Evolutionary conservation across 2,113 vertebrate genomes (phyloP), one percentile per base, ranked within the genome.

Genomic region (Albula glossodonta): DNA sequence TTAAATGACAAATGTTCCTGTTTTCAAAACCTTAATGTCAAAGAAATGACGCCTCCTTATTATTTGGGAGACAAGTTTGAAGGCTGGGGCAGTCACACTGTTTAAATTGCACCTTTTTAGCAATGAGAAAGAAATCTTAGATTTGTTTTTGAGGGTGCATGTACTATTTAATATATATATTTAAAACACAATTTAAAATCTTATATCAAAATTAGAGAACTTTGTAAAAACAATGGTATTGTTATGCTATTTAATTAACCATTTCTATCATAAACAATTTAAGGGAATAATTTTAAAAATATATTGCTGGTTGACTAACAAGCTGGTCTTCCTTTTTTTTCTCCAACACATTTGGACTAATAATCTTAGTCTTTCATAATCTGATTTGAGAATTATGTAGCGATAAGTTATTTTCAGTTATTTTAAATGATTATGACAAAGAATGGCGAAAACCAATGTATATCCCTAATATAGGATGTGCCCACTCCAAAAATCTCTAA

Each of bases 1-100:
- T 91, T 95, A 96, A 96, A 95, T 96, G 94, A 96, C 95, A 95
- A 95, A 95, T 95, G 94, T 94, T 95, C 93, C 89, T 52, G 52
- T 57, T 81, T 91, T 91, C 89, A 90, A 94, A 94, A 93, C 92
- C 92, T 92, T 92, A 94, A 85, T 89, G 91, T 92, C 93, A 93
- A 93, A 93, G 92, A 92, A 92, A 93, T 92, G 93, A 94, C 92
- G 91, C 94, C 95, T 95, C 93, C 92, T 95, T 96, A 96, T 94
- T 93, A 90, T 92, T 90, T 89, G 85, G 91, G 91, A 93, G 91
- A 92, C 89, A 88, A 90, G 90, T 94, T 93, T 93, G 93, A 95
- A 91, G 90, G 92, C 91, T 92, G 91, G 88, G 91, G 94, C 94
- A 94, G 95, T 95, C 93, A 93, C 82, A 83, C 84, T 90, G 90